Conservation (phyloP, 2,797 vertebrate species). For the Rousettus madagascariensis region DNA sequence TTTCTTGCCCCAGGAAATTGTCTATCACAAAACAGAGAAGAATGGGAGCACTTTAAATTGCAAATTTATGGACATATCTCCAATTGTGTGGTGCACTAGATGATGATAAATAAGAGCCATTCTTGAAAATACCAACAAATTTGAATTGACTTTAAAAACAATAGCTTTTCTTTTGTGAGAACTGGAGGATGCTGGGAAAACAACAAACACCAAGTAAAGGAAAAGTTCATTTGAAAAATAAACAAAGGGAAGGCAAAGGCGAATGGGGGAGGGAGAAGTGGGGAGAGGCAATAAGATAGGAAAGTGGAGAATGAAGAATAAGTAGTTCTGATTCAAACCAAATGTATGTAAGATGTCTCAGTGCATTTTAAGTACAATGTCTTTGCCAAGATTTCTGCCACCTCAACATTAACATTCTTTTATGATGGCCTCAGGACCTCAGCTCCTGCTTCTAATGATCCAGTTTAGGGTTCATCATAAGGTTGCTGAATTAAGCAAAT, state of each 20-base stretch:
- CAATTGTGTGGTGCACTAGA: background rate
- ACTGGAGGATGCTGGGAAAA: background rate
- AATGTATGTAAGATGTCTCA: background rate
- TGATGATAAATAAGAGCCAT: constrained; percentile 43
- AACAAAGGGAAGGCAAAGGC: background rate
- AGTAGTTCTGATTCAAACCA: constrained; percentile 8
- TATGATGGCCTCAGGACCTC: background rate
- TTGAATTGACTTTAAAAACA: constrained; percentile 35
- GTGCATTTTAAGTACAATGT: background rate
- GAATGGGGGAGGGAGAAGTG: too few relatives aligned
- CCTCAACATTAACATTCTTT: background rate
- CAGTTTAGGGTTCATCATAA: background rate
- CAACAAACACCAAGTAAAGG: background rate
- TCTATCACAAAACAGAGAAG: constrained; percentile 35
- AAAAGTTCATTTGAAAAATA: constrained; percentile 16
- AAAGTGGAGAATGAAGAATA: background rate
- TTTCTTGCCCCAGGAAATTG: constrained; percentile 44
- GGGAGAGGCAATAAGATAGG: background rate
- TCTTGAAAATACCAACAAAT: constrained; percentile 31
- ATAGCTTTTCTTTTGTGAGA: background rate
- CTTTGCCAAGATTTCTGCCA: background rate
- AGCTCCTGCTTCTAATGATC: background rate
- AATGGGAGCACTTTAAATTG: constrained; percentile 42
- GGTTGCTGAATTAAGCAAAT: background rate
- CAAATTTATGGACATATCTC: constrained; percentile 34